Evolutionary conservation across 2,797 vertebrate genomes (phyloP), one percentile per base, ranked within the genome.

Genomic region (Otolemur crassicaudatus): DNA sequence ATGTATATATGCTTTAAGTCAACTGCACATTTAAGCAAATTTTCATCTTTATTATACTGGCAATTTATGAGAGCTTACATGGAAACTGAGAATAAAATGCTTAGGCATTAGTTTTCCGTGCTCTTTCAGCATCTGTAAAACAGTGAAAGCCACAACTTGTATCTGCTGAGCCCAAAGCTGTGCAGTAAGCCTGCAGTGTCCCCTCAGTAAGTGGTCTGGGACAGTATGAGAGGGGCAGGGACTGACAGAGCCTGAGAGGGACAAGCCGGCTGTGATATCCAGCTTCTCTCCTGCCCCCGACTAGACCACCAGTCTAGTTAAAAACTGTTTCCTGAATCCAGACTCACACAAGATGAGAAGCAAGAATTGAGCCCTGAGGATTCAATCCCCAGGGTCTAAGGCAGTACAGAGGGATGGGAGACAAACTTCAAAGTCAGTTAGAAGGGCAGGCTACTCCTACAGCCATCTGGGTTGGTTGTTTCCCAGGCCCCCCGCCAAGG

Each of bases 1-100:
- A 92, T 31, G 22, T 87, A 87, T 53, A 2, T 82, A 37, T 90
- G 25, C 43, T 93, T 96, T 58, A 94, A 96, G 76, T 69, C 79
- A 91, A 72, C 25, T 43, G 29, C 22, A 92, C 58, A 90, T 95
- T 96, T 86, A 75, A 72, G 23, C 6, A 89, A 86, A 94, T 63
- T 61, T 92, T 76, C 27, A 88, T 82, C 49, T 49, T 53, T n/a
- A 75, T 73, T 72, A 40, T 31, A 69, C 34, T 85, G 40, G 90
- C 5, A 29, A 82, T 94, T 72, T 90, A 75, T 29, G 16, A 86
- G 31, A 60, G 17, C 23, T 37, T 88, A 65, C 27, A 25, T 80
- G 63, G 77, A 90, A 84, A 60, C 43, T 87, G 70, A 90, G 67
- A 75, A 80, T 37, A 27, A 83, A 91, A 87, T 46, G 53, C 29